Percentiles rank a stretch among this genome's conserved stretches.
Conservation (phyloP, 92 coral and sea anemone genomes). For the Phenganax stokvisi region DNA sequence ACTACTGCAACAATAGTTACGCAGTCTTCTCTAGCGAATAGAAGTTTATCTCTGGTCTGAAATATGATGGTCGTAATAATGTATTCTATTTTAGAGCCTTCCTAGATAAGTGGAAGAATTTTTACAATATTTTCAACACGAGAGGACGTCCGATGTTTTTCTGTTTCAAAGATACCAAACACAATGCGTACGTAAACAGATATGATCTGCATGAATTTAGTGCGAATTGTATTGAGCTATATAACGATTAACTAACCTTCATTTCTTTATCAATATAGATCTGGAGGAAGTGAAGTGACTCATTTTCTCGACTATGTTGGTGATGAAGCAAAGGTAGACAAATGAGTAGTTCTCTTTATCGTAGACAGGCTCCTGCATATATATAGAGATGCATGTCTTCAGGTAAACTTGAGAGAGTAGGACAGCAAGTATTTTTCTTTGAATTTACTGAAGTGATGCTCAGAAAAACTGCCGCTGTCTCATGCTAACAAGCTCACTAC, state of each 20-base stretch:
- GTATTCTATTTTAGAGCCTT: background rate
- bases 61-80: background rate
- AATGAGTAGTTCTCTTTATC: background rate
- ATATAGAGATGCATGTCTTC: background rate
- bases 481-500: background rate
- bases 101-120: conserved; percentile 29
- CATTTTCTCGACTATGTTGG: conserved; percentile 31
- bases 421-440: background rate
- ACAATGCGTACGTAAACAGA: conserved; percentile 22
- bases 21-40: no score
- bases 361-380: background rate
- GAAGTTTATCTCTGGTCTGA: no score
- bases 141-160: conserved; percentile 20
- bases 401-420: background rate
- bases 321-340: conserved; percentile 26
- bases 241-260: background rate
- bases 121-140: conserved; percentile 3
- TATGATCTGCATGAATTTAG: background rate
- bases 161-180: conserved; percentile 26
- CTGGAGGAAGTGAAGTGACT: conserved; percentile 26
- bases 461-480: background rate
- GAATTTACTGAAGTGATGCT: background rate
- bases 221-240: background rate
- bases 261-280: background rate
- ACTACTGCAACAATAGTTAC: no score